A percentile compares a stretch with the other conserved stretches of the same genome.
phyloP scores from a whole-genome alignment of 2,888 invertebrate species.

The Liopterus haemorrhoidalis region DNA sequence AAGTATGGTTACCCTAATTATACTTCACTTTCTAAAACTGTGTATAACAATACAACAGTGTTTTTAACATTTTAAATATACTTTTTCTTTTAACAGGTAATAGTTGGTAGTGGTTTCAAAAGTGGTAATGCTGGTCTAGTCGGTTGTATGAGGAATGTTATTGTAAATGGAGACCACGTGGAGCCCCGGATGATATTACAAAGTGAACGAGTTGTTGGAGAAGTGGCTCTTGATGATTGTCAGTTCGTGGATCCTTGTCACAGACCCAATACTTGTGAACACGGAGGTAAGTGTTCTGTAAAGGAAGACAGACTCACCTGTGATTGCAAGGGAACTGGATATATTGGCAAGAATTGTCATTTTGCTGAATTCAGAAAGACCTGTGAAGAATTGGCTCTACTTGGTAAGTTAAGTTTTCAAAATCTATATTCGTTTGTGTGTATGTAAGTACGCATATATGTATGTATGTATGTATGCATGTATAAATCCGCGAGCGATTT shows the following conservation, averaged over 20 bases:
- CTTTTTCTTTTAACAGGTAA: slow-evolving; percentile 53
- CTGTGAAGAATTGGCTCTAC: slow-evolving; percentile 83
- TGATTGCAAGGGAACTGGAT: slow-evolving; percentile 85
- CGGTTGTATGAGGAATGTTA: slow-evolving; percentile 86
- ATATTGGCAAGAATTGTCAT: slow-evolving; percentile 90
- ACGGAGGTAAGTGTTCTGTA: slow-evolving; percentile 85
- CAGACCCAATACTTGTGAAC: slow-evolving; percentile 85
- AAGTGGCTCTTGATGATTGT: slow-evolving; percentile 85
- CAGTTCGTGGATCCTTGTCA: slow-evolving; percentile 85
- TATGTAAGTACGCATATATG: no score
- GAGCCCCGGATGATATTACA: slow-evolving; percentile 75
- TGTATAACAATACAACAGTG: background rate
- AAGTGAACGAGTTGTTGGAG: slow-evolving; percentile 77
- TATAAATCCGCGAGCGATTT: no score
- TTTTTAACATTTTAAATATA: background rate
- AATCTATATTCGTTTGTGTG: no score
- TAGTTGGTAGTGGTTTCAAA: slow-evolving; percentile 74
- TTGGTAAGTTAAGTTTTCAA: slow-evolving; percentile 56
- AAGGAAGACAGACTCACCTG: slow-evolving; percentile 82
- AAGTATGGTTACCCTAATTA: no score
- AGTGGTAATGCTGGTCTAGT: slow-evolving; percentile 71
- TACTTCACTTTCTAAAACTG: no score
- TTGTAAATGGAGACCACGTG: slow-evolving; percentile 72
- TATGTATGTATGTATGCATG: no score
- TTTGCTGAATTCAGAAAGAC: slow-evolving; percentile 88